Base-by-base conservation (phyloP, 1,140 invertebrate genomes). In the Mactra quadrangularis region DNA sequence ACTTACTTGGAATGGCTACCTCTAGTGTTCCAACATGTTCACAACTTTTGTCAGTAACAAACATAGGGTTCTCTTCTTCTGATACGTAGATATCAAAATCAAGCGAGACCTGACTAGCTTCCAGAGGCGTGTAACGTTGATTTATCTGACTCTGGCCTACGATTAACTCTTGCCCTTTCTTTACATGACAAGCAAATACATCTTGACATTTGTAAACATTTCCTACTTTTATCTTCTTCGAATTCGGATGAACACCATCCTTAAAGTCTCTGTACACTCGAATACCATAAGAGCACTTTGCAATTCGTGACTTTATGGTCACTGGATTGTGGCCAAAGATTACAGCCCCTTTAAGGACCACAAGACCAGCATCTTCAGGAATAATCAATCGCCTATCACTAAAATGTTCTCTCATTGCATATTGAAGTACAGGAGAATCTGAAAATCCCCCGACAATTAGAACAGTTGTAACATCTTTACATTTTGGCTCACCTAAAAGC, bases 361-460 rank as follows among this genome's bases (percentile, higher is more conserved):
- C 59, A 13, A 84, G 50, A 22, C 68, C 83, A 13, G 83, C 66
- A 29, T 84, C 82, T 9, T 50, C 41, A 11, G 83, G 83, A 3
- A 70, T 53, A 9, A 77, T 62, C 2, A 84, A 27, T n/a, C 52
- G 35, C 38, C 62, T 64, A 17, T 35, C 22, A 22, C 19, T 75
- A 31, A 77, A 84, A 25, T 35, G 70, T 35, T 60, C 50, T 47
- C 57, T 59, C 27, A 84, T 38, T n/a, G 60, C 66, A 17, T 84
- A 22, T 35, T 74, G 76, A 13, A 84, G 31, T 17, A 79, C 31
- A 7, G 57, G n/a, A 7, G 57, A 79, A 17, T 79, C 76, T 1
- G 83, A 72, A 68, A 74, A 84, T 3, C 83, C 83, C 41, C 83
- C 83, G 22, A 84, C 83, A 0, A 84, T 45, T 0, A 84, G 66